Evolutionary conservation across 2,888 invertebrate species (phyloP).

Genomic region (Ptilodon capucinus): DNA sequence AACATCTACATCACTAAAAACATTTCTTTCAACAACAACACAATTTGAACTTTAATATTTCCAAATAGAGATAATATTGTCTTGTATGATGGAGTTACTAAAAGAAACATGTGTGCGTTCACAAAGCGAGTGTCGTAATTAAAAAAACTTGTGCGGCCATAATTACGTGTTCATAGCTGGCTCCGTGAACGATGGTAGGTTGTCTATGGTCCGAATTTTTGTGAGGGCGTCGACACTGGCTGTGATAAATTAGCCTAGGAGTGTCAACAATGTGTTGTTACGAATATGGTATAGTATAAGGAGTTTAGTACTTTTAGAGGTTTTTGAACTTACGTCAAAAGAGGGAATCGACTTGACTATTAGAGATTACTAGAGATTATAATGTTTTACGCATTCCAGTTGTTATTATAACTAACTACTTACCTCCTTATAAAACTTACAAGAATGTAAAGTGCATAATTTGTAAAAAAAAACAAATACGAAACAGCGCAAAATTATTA

Average conservation of each 20-base stretch:
- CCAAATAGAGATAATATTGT: not conserved
- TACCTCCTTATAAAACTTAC: too few species aligned
- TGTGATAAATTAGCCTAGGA: constrained; percentile 35
- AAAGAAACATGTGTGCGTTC: constrained; percentile 32
- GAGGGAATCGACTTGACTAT: too few species aligned
- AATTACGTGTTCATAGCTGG: constrained; percentile 38
- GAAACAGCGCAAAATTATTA: not conserved
- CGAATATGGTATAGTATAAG: too few species aligned
- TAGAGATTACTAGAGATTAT: too few species aligned
- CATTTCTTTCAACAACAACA: constrained; percentile 3
- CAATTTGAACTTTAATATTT: constrained; percentile 7
- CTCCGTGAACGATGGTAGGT: constrained; percentile 39
- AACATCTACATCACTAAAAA: constrained; percentile 34
- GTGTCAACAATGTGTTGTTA: constrained; percentile 13
- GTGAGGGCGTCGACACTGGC: constrained; percentile 39
- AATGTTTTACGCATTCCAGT: too few species aligned
- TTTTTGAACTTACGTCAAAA: constrained; percentile 1
- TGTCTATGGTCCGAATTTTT: constrained; percentile 45
- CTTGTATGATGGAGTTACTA: not conserved
- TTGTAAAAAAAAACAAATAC: not conserved
- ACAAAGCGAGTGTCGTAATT: constrained; percentile 51
- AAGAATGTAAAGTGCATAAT: not conserved
- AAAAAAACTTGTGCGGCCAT: constrained; percentile 42
- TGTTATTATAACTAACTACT: too few species aligned
- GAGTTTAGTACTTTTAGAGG: not conserved